phyloP scores from a whole-genome alignment of 2,888 invertebrate species.

The Melanotus villosus region DNA sequence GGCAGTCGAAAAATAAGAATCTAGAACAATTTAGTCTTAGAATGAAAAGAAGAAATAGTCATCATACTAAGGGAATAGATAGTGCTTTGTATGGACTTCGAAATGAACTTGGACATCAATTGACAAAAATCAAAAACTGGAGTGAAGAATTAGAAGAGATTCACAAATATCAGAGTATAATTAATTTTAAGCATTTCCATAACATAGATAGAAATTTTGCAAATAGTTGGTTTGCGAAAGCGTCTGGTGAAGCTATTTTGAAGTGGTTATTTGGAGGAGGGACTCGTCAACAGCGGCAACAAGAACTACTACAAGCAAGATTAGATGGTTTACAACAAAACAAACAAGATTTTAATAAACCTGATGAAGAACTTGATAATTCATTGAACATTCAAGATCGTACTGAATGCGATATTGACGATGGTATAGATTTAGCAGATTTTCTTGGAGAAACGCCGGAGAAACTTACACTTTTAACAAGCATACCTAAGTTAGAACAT shows the following conservation, averaged over 20 bases:
- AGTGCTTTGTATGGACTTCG: neutral
- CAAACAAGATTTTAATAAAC: no score
- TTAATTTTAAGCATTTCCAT: slow-evolving; percentile 54
- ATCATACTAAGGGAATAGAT: neutral
- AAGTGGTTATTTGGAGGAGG: slow-evolving; percentile 55
- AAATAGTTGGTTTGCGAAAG: slow-evolving; percentile 65
- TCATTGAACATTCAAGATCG: no score
- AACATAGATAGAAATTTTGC: slow-evolving; percentile 52
- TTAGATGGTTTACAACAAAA: neutral
- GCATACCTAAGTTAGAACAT: neutral
- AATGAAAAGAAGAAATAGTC: slow-evolving; percentile 51
- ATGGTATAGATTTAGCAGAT: no score
- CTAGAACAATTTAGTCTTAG: slow-evolving; percentile 72
- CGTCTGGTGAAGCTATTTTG: slow-evolving; percentile 46
- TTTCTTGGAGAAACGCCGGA: no score
- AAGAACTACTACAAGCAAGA: neutral
- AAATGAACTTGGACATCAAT: neutral
- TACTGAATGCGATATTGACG: no score
- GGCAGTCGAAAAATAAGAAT: slow-evolving; percentile 75
- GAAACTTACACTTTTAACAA: no score
- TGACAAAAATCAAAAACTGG: neutral
- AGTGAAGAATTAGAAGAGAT: slow-evolving; percentile 50
- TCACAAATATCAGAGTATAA: slow-evolving; percentile 63
- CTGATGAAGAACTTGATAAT: no score
- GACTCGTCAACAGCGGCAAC: neutral